A percentile compares a stretch with the other conserved stretches of the same genome.
Evolutionary conservation across 2,113 vertebrate genomes (phyloP).

Genomic region (Verasper variegatus): DNA sequence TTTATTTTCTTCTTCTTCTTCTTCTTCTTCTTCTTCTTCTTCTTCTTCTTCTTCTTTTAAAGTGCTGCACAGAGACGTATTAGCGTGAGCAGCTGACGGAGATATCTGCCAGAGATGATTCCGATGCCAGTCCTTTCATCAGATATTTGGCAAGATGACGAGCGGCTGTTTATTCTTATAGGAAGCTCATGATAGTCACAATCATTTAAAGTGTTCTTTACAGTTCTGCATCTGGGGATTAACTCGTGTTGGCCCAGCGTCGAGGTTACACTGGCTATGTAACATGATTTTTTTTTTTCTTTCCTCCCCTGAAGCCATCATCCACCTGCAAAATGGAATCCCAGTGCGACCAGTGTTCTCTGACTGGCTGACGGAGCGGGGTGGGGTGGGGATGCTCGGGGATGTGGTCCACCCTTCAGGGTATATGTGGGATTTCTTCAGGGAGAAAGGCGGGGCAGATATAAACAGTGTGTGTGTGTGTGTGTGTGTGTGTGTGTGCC

Average conservation of each 20-base stretch:
- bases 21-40: background rate
- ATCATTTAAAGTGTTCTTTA: constrained; percentile 27
- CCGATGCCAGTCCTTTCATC: constrained; percentile 31
- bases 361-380: constrained; percentile 18
- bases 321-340: constrained; percentile 47
- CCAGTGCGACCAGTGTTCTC: constrained; percentile 30
- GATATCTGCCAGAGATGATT: constrained; percentile 31
- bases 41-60: background rate
- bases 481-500: constrained; percentile 66
- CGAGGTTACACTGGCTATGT: constrained; percentile 26
- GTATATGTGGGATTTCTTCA: constrained; percentile 64
- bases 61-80: background rate
- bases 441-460: constrained; percentile 60
- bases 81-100: background rate
- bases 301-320: constrained; percentile 6
- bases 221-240: constrained; percentile 42
- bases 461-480: constrained; percentile 38
- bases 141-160: constrained; percentile 42
- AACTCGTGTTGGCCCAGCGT: constrained; percentile 35
- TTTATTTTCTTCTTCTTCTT: background rate
- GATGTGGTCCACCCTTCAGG: constrained; percentile 57
- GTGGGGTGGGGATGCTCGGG: constrained; percentile 38
- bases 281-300: background rate
- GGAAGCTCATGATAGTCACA: background rate
- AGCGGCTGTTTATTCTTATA: constrained; percentile 39